A percentile compares a stretch with the other conserved stretches of the same genome.
phyloP scores from a whole-genome alignment of 1,140 invertebrate genomes.

The Reticulitermes speratus region DNA sequence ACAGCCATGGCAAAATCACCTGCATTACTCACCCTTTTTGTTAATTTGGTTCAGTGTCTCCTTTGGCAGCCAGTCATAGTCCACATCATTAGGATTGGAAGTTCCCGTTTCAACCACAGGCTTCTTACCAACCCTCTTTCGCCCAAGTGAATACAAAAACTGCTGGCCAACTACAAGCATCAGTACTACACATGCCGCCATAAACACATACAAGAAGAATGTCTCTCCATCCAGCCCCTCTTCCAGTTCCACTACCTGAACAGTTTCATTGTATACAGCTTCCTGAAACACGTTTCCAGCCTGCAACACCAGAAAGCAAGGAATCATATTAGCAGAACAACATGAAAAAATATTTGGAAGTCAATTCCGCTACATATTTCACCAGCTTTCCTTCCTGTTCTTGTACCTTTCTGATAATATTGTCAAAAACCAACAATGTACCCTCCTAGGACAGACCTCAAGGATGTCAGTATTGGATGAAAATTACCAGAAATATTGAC shows the following conservation, averaged over 20 bases:
- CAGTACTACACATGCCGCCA: conserved; percentile 85
- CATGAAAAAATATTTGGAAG: too few relatives aligned
- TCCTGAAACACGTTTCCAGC: conserved; percentile 70
- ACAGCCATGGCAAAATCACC: too few relatives aligned
- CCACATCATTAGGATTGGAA: conserved; percentile 87
- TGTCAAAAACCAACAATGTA: too few relatives aligned
- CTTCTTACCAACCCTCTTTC: conserved; percentile 58
- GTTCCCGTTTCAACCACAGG: conserved; percentile 73
- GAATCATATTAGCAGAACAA: background rate
- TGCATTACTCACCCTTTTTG: conserved; percentile 55
- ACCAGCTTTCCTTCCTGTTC: too few relatives aligned
- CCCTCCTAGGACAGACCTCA: too few relatives aligned
- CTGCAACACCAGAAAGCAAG: conserved; percentile 12
- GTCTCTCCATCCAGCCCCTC: conserved; percentile 98
- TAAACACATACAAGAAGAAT: conserved; percentile 94
- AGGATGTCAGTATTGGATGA: too few relatives aligned
- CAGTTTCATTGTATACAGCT: conserved; percentile 98
- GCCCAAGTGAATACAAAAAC: conserved; percentile 75
- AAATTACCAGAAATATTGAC: too few relatives aligned
- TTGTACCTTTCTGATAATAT: too few relatives aligned
- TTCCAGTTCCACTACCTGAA: conserved; percentile 94
- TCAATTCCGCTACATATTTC: too few relatives aligned
- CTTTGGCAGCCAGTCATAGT: conserved; percentile 97
- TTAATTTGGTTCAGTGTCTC: conserved; percentile 80
- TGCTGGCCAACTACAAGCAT: conserved; percentile 89